Evolutionary conservation across 2,797 vertebrate species (phyloP), one percentile per base, ranked within the genome.

Genomic region (Lepilemur ruficaudatus): DNA sequence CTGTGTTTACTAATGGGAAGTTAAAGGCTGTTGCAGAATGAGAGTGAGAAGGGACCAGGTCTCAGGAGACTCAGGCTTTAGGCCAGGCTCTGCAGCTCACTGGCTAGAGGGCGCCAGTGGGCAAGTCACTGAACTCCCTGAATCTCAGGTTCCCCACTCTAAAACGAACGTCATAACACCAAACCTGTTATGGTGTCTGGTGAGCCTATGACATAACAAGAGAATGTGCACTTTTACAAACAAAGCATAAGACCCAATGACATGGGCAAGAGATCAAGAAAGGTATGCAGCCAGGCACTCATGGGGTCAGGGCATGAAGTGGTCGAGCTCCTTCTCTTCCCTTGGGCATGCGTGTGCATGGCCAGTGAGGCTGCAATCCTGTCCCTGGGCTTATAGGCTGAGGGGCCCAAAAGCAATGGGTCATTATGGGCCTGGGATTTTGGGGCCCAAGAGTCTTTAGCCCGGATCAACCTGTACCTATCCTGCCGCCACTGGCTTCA

Each of bases 401-500:
- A 69, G 59, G 32, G 20, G 8, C 57, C 35, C 13, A 0, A 6
- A 93, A 81, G 25, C 70, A 48, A 35, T 9, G 5, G 80, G 82
- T n/a, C 8, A 22, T 57, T 67, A 38, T 61, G 91, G 80, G 81
- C 23, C 20, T 25, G 32, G 55, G 78, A 30, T 80, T 81, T 55
- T 38, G 50, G 76, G 59, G 38, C 65, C 14, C 1, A 10, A 75
- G 32, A 61, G 67, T n/a, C 13, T 28, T n/a, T 4, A 20, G 22
- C 2, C 30, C 1, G 4, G 17, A 17, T 52, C 35, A 3, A 1
- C 46, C 97, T 97, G 48, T 92, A 99, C 99, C 99, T 38, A 99
- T 76, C 78, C 93, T 98, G 18, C 99, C 98, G 0, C 99, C 99
- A 0, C 98, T 98, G 72, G 97, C 98, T 89, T 98, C 98, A 17